A percentile compares a stretch with the other conserved stretches of the same genome.
Conservation (phyloP, 92 coral and sea anemone genomes). For the Zoanthus sociatus region DNA sequence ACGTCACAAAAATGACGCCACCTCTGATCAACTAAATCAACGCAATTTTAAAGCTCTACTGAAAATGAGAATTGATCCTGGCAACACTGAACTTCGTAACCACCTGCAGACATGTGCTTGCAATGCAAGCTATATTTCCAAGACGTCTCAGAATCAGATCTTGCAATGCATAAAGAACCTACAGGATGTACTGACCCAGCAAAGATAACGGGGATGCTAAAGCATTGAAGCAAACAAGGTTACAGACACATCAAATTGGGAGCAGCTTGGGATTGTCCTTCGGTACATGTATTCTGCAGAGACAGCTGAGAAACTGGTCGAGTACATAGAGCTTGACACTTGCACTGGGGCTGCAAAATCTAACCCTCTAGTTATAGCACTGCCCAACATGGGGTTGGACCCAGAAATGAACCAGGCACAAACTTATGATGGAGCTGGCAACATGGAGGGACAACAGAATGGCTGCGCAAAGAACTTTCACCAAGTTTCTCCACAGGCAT, state of each 20-base stretch:
- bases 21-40: conserved; percentile 46
- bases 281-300: background rate
- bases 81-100: conserved; percentile 64
- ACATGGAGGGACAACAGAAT: conserved; percentile 67
- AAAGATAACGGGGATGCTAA: conserved; percentile 55
- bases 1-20: conserved; percentile 62
- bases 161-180: conserved; percentile 67
- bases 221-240: conserved; percentile 41
- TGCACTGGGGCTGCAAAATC: conserved; percentile 15
- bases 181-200: conserved; percentile 57
- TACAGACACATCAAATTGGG: conserved; percentile 9
- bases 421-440: conserved; percentile 67
- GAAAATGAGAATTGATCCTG: conserved; percentile 55
- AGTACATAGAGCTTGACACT: conserved; percentile 59
- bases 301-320: background rate
- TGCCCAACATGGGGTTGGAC: conserved; percentile 50
- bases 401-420: conserved; percentile 63
- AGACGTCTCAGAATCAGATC: conserved; percentile 68
- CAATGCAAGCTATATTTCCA: conserved; percentile 65
- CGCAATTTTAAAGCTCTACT: conserved; percentile 65
- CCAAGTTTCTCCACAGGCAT: conserved; percentile 50
- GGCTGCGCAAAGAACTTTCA: conserved; percentile 63
- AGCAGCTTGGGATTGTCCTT: conserved; percentile 2
- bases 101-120: conserved; percentile 64
- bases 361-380: background rate